phyloP scores from a whole-genome alignment of 2,888 invertebrate species.

The Petrolisthes manimaculis region DNA sequence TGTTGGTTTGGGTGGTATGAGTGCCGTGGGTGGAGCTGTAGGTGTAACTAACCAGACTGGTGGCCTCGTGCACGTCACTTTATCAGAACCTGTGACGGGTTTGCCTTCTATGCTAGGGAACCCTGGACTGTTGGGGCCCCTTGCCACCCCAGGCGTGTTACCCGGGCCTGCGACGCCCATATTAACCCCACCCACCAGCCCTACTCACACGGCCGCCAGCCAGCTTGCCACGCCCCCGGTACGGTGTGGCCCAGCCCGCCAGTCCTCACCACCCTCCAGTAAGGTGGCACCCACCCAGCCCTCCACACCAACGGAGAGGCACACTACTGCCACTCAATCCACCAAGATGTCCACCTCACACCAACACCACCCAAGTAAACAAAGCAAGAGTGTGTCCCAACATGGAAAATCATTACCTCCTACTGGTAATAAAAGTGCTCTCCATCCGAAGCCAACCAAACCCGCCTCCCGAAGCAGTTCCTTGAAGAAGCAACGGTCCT shows the following conservation, averaged over 20 bases:
- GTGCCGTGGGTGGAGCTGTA: conserved; percentile 49
- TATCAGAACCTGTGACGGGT: conserved; percentile 34
- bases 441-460: conserved; percentile 38
- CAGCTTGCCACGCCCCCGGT: conserved; percentile 36
- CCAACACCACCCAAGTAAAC: background rate
- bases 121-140: conserved; percentile 45
- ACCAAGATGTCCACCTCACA: conserved; percentile 16
- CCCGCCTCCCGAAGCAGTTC: conserved; percentile 49
- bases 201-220: conserved; percentile 49
- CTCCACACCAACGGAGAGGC: conserved; percentile 34
- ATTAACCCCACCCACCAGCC: conserved; percentile 55
- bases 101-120: conserved; percentile 49
- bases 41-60: conserved; percentile 44
- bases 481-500: conserved; percentile 47
- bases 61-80: conserved; percentile 20
- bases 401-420: conserved; percentile 46
- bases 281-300: conserved; percentile 43
- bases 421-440: conserved; percentile 26
- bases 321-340: conserved; percentile 2
- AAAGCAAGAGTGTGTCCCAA: background rate
- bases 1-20: conserved; percentile 63
- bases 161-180: conserved; percentile 46
- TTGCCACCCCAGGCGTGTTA: conserved; percentile 35
- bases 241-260: conserved; percentile 15
- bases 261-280: conserved; percentile 39